phyloP scores from a whole-genome alignment of 2,797 vertebrate species.

The Psittacula echo region DNA sequence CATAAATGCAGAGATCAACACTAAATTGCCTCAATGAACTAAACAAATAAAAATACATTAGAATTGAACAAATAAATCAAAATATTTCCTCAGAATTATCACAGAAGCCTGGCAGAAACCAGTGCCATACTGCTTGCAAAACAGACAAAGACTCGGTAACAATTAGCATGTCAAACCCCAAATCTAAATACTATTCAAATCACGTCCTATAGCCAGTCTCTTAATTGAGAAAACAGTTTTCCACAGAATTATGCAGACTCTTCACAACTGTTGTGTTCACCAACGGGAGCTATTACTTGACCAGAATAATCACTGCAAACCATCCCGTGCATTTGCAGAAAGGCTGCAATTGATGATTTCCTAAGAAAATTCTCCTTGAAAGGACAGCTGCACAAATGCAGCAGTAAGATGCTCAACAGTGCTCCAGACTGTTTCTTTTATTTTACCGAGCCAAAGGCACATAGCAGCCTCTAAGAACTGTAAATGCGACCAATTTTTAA shows the following conservation, averaged over 20 bases:
- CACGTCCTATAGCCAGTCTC: constrained; percentile 5
- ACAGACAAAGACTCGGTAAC: neutral
- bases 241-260: constrained; percentile 34
- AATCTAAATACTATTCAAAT: constrained; percentile 22
- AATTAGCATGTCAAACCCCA: constrained; percentile 43
- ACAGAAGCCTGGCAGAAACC: neutral
- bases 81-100: neutral
- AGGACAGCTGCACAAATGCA: constrained; percentile 5
- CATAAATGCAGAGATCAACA: neutral
- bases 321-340: neutral
- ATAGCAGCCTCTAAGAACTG: neutral
- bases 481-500: neutral
- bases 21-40: neutral
- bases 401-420: neutral
- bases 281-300: constrained; percentile 2
- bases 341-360: neutral
- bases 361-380: constrained; percentile 31
- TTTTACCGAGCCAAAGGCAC: neutral
- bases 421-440: neutral
- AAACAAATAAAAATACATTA: neutral
- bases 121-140: neutral
- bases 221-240: neutral
- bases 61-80: neutral
- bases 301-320: neutral
- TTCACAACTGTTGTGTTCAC: constrained; percentile 6